Base-by-base conservation (phyloP, 2,888 invertebrate species). In the Drosophila imparisetae region DNA sequence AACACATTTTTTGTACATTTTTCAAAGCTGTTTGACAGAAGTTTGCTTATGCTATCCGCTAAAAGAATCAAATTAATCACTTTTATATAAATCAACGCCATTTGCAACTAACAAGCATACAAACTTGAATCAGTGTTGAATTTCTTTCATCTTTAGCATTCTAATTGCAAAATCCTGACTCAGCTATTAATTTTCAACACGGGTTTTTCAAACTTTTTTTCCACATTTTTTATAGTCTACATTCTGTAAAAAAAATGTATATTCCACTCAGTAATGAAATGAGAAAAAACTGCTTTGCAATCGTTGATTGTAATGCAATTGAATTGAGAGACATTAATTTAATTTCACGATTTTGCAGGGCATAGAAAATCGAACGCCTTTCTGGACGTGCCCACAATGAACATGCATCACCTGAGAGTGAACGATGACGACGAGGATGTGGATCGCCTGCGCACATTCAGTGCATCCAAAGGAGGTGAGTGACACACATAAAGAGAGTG, bases 371-470 rank as follows among this genome's bases (percentile, higher is more conserved):
- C 95, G 52, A 94, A 95, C 80, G 95, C 95, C 74, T 95, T 95
- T 91, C 93, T 95, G 78, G 95, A 96, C 91, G 95, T 96, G 54
- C 95, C 95, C 48, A 90, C 91, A 75, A 89, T 90, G 84, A 93
- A 93, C 80, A 92, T 92, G 92, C 92, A 93, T 81, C 93, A 92
- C 79, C 90, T 93, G 80, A 91, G 92, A 81, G 91, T 93, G 67
- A 91, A 91, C 75, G 93, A 93, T 80, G 93, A 92, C 62, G 97
- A 97, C 89, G 97, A 97, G 90, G 97, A 98, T 93, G 96, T 96
- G 76, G 98, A 98, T 94, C 95, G 98, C 80, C 95, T 98, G 89
- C 95, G 98, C 89, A 97, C 98, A 83, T 99, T 99, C 94, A 97
- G 97, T 94, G 96, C 93, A 97, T 98, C 88, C 95, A 98, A 98